A percentile compares a stretch with the other conserved stretches of the same genome.
These are phyloP conservation scores for Caretta caretta DNA, from an alignment of 2,113 vertebrate genomes.

Conservation along the genomic window DNA sequence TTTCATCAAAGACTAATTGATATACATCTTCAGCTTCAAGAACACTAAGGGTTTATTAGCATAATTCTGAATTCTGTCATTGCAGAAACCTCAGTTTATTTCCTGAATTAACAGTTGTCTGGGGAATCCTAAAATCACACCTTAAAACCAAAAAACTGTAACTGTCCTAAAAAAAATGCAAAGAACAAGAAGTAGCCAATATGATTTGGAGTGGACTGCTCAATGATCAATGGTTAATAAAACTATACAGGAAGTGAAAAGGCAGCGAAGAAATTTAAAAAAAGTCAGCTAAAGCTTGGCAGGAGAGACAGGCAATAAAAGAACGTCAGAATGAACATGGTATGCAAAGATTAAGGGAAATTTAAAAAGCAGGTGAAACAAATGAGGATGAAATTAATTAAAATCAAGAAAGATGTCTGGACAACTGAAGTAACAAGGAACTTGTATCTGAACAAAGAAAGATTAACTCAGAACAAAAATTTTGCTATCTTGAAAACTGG, in stretches of 20 bases:
- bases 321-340: not conserved
- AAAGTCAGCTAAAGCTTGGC: not conserved
- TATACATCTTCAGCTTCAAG: not conserved
- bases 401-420: not conserved
- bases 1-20: not conserved
- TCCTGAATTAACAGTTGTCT: rapidly evolving
- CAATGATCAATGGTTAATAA: not conserved
- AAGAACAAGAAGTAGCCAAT: not conserved
- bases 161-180: not conserved
- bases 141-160: not conserved
- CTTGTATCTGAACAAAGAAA: not conserved
- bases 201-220: not conserved
- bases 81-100: not conserved
- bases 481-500: not conserved
- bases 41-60: rapidly evolving
- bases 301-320: not conserved
- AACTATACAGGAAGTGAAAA: not conserved
- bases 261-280: not conserved
- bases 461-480: not conserved
- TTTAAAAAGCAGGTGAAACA: not conserved
- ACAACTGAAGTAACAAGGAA: not conserved
- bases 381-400: not conserved
- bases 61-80: not conserved
- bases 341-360: not conserved
- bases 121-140: not conserved